Conservation (phyloP, 2,113 vertebrate species). For the Cranoglanis bouderius region DNA sequence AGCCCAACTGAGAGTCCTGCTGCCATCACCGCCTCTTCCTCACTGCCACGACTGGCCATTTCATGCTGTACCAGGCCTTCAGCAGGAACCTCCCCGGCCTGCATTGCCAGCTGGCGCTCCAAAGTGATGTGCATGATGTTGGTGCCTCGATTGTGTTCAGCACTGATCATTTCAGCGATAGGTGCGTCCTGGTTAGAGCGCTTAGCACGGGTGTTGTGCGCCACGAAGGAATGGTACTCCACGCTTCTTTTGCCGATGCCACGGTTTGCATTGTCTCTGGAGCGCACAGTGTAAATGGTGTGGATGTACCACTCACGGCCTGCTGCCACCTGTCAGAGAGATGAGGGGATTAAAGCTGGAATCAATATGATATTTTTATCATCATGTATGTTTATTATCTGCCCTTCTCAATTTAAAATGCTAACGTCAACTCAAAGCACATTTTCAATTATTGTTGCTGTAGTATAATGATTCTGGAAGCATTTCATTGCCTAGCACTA, state of each 20-base stretch:
- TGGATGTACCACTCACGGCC: slow-evolving; percentile 95
- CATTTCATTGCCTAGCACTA: background rate
- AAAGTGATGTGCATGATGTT: slow-evolving; percentile 90
- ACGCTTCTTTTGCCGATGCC: slow-evolving; percentile 85
- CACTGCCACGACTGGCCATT: slow-evolving; percentile 54
- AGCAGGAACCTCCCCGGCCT: slow-evolving; percentile 58
- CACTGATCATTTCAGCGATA: slow-evolving; percentile 76
- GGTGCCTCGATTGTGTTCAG: slow-evolving; percentile 82
- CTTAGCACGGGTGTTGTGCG: slow-evolving; percentile 60
- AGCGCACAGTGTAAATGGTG: slow-evolving; percentile 90
- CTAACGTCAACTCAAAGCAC: background rate
- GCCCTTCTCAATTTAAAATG: background rate
- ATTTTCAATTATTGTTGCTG: background rate
- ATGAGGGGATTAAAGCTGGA: background rate
- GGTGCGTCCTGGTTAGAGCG: slow-evolving; percentile 71
- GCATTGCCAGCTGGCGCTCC: slow-evolving; percentile 69
- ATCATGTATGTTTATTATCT: background rate
- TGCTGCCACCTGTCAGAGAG: slow-evolving; percentile 77
- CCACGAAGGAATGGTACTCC: slow-evolving; percentile 76
- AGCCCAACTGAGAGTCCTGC: slow-evolving; percentile 72
- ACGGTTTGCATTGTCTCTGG: slow-evolving; percentile 77
- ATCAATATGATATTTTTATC: background rate
- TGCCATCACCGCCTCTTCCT: slow-evolving; percentile 69
- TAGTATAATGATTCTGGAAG: background rate
- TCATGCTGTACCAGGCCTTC: slow-evolving; percentile 71